Conservation (phyloP, 2,888 invertebrate species). For the Azorinus chamasolen region DNA sequence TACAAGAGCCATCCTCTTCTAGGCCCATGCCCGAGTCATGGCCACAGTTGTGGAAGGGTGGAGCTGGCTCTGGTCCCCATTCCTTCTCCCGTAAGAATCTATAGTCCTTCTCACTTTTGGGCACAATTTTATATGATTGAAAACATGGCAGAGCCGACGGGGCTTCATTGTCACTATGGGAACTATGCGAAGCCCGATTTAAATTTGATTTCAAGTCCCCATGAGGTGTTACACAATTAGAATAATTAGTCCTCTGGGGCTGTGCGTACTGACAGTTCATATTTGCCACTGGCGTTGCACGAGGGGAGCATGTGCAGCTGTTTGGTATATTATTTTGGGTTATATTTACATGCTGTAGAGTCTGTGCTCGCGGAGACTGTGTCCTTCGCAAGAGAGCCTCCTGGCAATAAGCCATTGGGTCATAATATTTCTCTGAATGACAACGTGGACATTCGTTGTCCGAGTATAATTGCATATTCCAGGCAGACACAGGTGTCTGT, state of each 20-base stretch:
- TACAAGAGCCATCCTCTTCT: constrained; percentile 75
- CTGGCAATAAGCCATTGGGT: constrained; percentile 72
- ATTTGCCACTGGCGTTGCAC: constrained; percentile 48
- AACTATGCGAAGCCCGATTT: constrained; percentile 59
- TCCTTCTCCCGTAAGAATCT: constrained; percentile 59
- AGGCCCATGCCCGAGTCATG: constrained; percentile 59
- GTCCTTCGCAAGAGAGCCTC: constrained; percentile 71
- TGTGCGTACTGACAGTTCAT: constrained; percentile 61
- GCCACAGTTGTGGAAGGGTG: constrained; percentile 55
- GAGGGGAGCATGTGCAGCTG: constrained; percentile 43
- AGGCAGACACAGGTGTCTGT: constrained; percentile 66
- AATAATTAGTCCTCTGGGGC: constrained; percentile 44
- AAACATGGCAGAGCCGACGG: constrained; percentile 59
- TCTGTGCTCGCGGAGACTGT: constrained; percentile 62
- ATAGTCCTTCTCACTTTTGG: constrained; percentile 66
- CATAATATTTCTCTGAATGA: constrained; percentile 71
- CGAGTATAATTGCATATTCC: constrained; percentile 78
- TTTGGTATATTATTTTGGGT: constrained; percentile 38
- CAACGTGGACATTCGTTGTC: constrained; percentile 77
- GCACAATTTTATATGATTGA: constrained; percentile 64
- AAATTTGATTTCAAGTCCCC: constrained; percentile 49
- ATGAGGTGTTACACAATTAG: constrained; percentile 50
- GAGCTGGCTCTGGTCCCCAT: constrained; percentile 61
- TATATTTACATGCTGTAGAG: constrained; percentile 46
- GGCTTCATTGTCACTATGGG: constrained; percentile 71